Percentiles rank a stretch among this genome's conserved stretches.
Evolutionary conservation across 1,140 invertebrate species (phyloP).

Genomic region (Pseudomyrmex concolor): DNA sequence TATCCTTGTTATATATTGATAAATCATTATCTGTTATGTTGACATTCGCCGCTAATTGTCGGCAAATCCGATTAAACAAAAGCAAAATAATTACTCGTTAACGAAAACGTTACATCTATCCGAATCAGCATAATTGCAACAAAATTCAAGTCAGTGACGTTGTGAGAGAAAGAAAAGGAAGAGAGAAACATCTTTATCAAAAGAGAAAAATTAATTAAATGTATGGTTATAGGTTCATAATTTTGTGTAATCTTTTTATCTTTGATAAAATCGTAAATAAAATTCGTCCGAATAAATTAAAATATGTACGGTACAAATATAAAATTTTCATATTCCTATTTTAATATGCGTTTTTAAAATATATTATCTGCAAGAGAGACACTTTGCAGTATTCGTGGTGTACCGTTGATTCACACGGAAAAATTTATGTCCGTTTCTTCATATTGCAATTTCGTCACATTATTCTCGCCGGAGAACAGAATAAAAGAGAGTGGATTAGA

Average conservation of each 20-base stretch:
- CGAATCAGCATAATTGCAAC: constrained; percentile 25
- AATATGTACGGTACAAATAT: neutral
- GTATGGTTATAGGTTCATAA: neutral
- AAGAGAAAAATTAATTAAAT: neutral
- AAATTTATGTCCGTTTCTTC: constrained; percentile 2
- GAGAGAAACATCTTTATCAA: neutral
- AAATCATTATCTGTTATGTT: constrained; percentile 45
- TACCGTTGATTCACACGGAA: neutral
- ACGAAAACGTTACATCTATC: neutral
- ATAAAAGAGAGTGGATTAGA: neutral
- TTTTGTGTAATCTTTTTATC: neutral
- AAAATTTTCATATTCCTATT: constrained; percentile 13
- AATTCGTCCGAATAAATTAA: neutral
- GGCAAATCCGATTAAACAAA: constrained; percentile 15
- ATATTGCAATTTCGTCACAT: neutral
- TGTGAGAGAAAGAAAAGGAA: no score
- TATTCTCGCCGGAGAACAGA: neutral
- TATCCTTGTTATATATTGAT: no score
- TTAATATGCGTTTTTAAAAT: neutral
- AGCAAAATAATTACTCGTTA: constrained; percentile 29
- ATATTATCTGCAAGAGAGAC: neutral
- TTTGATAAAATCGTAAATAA: neutral
- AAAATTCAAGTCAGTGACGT: neutral
- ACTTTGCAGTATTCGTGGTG: no score
- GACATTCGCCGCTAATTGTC: constrained; percentile 18